Evolutionary conservation across 2,888 invertebrate genomes (phyloP).

Genomic region (Monoplex corrugatus): DNA sequence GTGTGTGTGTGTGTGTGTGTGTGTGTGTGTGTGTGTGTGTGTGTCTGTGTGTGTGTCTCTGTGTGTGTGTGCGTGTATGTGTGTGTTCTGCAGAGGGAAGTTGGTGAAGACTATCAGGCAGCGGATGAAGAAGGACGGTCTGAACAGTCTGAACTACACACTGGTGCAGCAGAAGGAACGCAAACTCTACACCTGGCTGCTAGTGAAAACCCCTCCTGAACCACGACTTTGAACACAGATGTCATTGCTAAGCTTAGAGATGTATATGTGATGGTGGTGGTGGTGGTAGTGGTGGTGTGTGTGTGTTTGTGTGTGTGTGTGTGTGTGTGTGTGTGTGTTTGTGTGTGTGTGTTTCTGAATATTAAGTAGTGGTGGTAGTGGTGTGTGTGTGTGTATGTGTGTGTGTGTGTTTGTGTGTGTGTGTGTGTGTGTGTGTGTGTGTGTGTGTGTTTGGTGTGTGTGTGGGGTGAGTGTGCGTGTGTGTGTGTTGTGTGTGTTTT

Average conservation of each 20-base stretch:
- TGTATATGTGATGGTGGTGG: background rate
- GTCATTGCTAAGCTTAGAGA: background rate
- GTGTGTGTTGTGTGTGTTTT: too few species aligned
- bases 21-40: conserved; percentile 10
- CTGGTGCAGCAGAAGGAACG: background rate
- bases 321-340: too few species aligned
- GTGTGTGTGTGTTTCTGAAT: too few species aligned
- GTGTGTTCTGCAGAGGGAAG: conserved; percentile 21
- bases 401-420: too few species aligned
- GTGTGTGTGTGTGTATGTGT: too few species aligned
- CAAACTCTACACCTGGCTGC: conserved; percentile 45
- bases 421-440: too few species aligned
- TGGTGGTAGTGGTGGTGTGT: background rate
- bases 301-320: too few species aligned
- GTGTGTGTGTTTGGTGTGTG: too few species aligned
- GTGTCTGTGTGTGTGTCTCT: conserved; percentile 34
- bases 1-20: conserved; percentile 5
- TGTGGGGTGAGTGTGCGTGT: too few species aligned
- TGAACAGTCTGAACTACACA: conserved; percentile 47
- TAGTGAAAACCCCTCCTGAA: conserved; percentile 33
- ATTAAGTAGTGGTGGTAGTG: too few species aligned
- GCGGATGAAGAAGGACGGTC: conserved; percentile 35
- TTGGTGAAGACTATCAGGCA: background rate
- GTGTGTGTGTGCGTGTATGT: conserved; percentile 7
- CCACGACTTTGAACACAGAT: background rate